These are phyloP conservation scores for Crotalus horridus DNA, from an alignment of 2,113 vertebrate species.

Conservation along the genomic window DNA sequence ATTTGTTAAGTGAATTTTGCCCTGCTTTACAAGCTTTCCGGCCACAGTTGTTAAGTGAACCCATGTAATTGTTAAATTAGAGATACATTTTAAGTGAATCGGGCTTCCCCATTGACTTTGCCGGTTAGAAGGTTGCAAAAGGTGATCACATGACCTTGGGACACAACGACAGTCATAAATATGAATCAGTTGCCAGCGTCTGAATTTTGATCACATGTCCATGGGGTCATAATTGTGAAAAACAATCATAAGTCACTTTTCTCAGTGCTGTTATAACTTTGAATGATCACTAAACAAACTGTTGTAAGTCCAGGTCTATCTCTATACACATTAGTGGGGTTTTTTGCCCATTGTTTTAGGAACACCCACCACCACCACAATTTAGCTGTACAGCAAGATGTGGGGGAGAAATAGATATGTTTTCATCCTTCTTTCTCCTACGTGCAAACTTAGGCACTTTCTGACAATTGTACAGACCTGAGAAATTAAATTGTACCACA, in stretches of 20 bases:
- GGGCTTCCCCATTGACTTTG: neutral
- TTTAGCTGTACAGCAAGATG: neutral
- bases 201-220: neutral
- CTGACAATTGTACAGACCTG: neutral
- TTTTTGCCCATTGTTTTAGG: neutral
- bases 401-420: neutral
- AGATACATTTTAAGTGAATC: neutral
- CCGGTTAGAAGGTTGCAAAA: neutral
- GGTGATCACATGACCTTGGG: neutral
- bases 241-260: neutral
- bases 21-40: neutral
- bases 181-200: neutral
- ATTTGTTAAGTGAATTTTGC: neutral
- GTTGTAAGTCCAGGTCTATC: too few species aligned
- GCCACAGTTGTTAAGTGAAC: neutral
- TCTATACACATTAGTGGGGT: neutral
- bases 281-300: neutral
- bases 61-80: neutral
- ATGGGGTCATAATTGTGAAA: neutral
- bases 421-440: neutral
- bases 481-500: constrained; percentile 18
- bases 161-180: neutral
- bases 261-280: neutral
- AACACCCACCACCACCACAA: neutral
- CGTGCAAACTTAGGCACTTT: neutral